Evolutionary conservation across 1,140 invertebrate species (phyloP).

Genomic region (Panulirus ornatus): DNA sequence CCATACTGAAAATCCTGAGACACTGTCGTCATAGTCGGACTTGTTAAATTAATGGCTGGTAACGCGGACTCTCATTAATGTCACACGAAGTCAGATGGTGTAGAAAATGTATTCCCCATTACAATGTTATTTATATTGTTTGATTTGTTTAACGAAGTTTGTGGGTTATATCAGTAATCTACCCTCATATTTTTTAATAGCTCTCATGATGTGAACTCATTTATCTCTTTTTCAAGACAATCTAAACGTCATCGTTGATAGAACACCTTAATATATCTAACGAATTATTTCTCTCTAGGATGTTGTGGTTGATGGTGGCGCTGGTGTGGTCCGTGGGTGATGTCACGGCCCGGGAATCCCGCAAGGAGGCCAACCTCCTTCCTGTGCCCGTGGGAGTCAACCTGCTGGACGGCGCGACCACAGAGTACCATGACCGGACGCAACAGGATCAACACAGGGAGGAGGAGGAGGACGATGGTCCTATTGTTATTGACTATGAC

Average conservation of each 20-base stretch:
- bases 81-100: too few relatives aligned
- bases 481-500: conserved; percentile 46
- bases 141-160: too few relatives aligned
- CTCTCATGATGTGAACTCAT: neutral
- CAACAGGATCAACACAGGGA: neutral
- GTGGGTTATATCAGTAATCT: neutral
- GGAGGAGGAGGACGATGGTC: neutral
- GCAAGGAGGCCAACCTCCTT: conserved; percentile 21
- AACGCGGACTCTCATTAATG: too few relatives aligned
- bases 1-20: too few relatives aligned
- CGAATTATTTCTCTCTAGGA: neutral
- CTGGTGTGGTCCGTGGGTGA: neutral
- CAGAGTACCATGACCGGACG: neutral
- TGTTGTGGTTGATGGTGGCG: conserved; percentile 5
- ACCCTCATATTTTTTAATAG: neutral
- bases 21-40: too few relatives aligned
- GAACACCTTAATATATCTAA: neutral
- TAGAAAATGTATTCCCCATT: too few relatives aligned
- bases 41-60: too few relatives aligned
- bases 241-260: neutral
- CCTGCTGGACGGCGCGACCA: neutral
- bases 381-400: neutral
- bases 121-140: too few relatives aligned
- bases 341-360: neutral
- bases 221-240: neutral